phyloP scores from a whole-genome alignment of 2,888 invertebrate genomes.

The Parnassius apollo region DNA sequence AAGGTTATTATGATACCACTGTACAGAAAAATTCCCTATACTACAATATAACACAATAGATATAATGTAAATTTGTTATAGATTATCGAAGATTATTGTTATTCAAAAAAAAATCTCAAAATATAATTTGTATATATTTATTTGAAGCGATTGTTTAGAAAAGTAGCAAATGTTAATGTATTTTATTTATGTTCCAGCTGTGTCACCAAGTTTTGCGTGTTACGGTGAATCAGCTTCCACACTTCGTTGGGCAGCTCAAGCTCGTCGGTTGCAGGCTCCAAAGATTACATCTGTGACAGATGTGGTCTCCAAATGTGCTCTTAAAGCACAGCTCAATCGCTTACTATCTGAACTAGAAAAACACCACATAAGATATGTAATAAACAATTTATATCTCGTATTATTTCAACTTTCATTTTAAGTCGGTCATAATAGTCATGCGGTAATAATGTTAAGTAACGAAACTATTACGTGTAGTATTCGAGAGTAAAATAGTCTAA shows the following conservation, averaged over 20 bases:
- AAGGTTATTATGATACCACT: too few species aligned
- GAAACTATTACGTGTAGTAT: not conserved
- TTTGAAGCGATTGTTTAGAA: too few species aligned
- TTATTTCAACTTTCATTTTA: not conserved
- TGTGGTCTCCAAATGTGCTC: slow-evolving; percentile 41
- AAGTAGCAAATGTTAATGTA: slow-evolving; percentile 11
- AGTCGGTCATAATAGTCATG: too few species aligned
- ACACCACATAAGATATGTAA: slow-evolving; percentile 63
- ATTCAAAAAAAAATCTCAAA: too few species aligned
- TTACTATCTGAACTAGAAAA: slow-evolving; percentile 58
- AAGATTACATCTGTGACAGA: slow-evolving; percentile 35
- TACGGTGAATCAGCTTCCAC: slow-evolving; percentile 91
- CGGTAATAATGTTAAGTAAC: too few species aligned
- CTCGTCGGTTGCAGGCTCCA: slow-evolving; percentile 82
- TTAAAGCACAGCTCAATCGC: slow-evolving; percentile 68
- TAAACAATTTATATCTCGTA: slow-evolving; percentile 24
- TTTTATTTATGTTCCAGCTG: slow-evolving; percentile 71
- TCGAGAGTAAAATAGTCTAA: too few species aligned
- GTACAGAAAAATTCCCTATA: too few species aligned
- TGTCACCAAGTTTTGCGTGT: slow-evolving; percentile 87
- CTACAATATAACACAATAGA: too few species aligned
- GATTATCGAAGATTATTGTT: too few species aligned
- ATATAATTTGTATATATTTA: too few species aligned
- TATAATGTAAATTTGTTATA: too few species aligned
- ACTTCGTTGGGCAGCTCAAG: slow-evolving; percentile 89